These are phyloP conservation scores for Macrobrachium rosenbergii DNA, from an alignment of 1,140 invertebrate genomes.

Conservation along the genomic window DNA sequence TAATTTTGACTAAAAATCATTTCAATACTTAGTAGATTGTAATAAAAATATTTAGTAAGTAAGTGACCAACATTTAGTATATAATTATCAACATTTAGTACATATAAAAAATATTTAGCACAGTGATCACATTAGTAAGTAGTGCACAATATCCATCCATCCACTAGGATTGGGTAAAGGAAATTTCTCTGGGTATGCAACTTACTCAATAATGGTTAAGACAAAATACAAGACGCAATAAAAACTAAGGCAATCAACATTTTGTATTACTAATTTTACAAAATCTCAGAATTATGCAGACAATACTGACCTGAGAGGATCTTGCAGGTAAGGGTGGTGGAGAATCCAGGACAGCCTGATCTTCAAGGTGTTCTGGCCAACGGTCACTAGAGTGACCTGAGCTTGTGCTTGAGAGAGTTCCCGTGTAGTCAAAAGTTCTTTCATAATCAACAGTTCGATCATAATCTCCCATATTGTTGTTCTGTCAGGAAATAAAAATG, in stretches of 20 bases:
- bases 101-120: background rate
- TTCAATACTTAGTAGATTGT: background rate
- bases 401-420: conserved; percentile 61
- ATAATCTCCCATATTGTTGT: conserved; percentile 25
- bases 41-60: background rate
- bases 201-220: background rate
- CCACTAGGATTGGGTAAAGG: no score
- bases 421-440: conserved; percentile 33
- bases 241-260: background rate
- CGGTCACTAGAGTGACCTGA: conserved; percentile 60
- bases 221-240: background rate
- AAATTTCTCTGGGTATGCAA: no score
- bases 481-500: background rate
- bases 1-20: no score
- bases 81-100: background rate
- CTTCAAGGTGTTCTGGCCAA: conserved; percentile 52
- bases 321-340: conserved; percentile 59
- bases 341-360: conserved; percentile 29
- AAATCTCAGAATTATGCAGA: no score
- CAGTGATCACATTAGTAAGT: background rate
- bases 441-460: conserved; percentile 33
- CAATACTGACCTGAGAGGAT: conserved; percentile 39
- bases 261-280: background rate
- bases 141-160: no score
- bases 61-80: background rate